phyloP scores from a whole-genome alignment of 2,113 vertebrate genomes.

The Poeciliopsis turrubarensis region DNA sequence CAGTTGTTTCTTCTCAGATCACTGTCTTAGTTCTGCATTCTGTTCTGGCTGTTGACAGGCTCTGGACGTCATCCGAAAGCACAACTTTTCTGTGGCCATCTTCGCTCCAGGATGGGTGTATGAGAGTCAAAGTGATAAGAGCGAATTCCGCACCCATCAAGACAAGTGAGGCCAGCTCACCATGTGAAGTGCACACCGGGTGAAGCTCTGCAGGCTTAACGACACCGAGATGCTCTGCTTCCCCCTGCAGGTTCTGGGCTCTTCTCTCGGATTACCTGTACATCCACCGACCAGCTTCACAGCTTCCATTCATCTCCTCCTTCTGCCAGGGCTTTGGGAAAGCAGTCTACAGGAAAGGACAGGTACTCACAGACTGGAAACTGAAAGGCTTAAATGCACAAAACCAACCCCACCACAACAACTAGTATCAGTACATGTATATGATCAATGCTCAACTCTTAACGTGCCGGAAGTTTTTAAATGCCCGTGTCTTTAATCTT shows the following conservation, averaged over 20 bases:
- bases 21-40: background rate
- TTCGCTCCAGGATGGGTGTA: constrained; percentile 99
- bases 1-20: background rate
- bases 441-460: no score
- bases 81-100: constrained; percentile 86
- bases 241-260: constrained; percentile 86
- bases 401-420: no score
- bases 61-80: constrained; percentile 86
- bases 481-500: no score
- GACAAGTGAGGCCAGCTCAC: constrained; percentile 82
- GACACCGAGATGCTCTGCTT: background rate
- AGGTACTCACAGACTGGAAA: constrained; percentile 72
- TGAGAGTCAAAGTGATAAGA: constrained; percentile 81
- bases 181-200: background rate
- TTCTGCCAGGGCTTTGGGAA: constrained; percentile 94
- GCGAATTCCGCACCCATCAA: constrained; percentile 87
- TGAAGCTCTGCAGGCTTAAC: no score
- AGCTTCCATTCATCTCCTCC: constrained; percentile 87
- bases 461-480: no score
- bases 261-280: constrained; percentile 80
- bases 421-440: no score
- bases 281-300: constrained; percentile 78
- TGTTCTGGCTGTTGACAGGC: constrained; percentile 74
- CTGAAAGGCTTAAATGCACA: no score
- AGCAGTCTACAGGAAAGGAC: constrained; percentile 82